Evolutionary conservation across 2,113 vertebrate species (phyloP).

Genomic region (Climacteris rufus): DNA sequence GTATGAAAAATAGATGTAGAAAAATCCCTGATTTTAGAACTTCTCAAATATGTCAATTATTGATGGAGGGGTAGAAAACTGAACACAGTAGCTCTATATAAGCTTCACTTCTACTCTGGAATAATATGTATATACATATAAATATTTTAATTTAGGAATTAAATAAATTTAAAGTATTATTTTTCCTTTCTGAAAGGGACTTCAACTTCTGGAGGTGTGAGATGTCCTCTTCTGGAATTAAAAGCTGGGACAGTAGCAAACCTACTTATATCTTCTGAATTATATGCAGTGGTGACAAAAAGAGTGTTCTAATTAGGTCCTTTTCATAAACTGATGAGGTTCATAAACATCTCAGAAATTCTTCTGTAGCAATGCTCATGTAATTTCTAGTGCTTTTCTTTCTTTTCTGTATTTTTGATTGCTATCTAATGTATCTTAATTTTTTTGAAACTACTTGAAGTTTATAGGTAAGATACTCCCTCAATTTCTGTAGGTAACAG

Average conservation of each 20-base stretch:
- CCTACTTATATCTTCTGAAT: neutral
- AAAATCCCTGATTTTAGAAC: neutral
- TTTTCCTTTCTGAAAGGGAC: neutral
- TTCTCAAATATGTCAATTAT: neutral
- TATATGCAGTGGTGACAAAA: neutral
- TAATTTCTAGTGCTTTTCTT: neutral
- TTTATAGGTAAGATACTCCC: neutral
- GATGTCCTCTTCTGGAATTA: neutral
- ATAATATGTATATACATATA: neutral
- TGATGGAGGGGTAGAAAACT: neutral
- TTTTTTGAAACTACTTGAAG: neutral
- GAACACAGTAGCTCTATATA: neutral
- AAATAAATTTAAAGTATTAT: neutral
- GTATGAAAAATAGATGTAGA: neutral
- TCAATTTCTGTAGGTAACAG: neutral
- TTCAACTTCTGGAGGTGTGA: neutral
- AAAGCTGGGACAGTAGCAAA: neutral
- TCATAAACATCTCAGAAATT: neutral
- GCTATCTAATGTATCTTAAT: neutral
- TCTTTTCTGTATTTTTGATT: neutral
- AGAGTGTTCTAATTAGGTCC: neutral
- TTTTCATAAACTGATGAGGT: neutral
- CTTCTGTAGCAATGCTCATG: neutral
- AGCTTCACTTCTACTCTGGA: neutral
- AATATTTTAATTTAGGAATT: neutral